Base-by-base conservation (phyloP, 1,140 invertebrate genomes). In the Microplitis mediator region DNA sequence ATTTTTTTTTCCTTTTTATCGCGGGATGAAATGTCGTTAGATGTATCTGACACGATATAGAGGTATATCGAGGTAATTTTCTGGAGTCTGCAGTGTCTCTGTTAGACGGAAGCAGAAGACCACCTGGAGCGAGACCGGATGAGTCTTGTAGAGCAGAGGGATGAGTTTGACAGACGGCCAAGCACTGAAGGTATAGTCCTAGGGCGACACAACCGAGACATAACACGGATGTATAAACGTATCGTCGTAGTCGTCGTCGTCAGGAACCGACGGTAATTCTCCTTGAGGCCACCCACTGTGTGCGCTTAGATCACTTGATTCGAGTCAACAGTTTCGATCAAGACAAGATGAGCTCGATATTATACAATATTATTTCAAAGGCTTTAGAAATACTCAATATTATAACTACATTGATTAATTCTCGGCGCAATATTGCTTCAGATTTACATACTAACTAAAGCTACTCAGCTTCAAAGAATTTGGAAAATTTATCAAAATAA, bases 141-240 rank as follows among this genome's bases (percentile, higher is more conserved):
- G 35, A 62, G 34, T 35, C 14, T 58, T 8, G 56, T 23, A 58
- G 23, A 23, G 39, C 11, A 45, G 11, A 58, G 23, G 32, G 60
- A 62, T 39, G 35, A 35, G 31, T 36, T 62, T 62, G 60, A 62
- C 34, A 62, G 60, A 62, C 60, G 60, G 34, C 32, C 60, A 14
- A 35, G 60, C n/a, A 36, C 60, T 62, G 32, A 62, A 62, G 32
- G 34, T 62, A 62, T 62, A 62, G 5, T 35, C 60, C 60, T 62
- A n/a, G 16, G 32, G 31, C 11, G 14, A 61, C 31, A 32, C 16
- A 8, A 61, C 23, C n/a, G 34, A 36, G 14, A 39, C n/a, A 56
- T 56, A 34, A n/a, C 32, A 35, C 35, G 60, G 60, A 62, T 34
- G n/a, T 56, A 62, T 62, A 39, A 58, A 58, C 56, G 56, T 16